A percentile compares a stretch with the other conserved stretches of the same genome.
These are phyloP conservation scores for Clostera curtula DNA, from an alignment of 2,888 invertebrate species.

Conservation along the genomic window DNA sequence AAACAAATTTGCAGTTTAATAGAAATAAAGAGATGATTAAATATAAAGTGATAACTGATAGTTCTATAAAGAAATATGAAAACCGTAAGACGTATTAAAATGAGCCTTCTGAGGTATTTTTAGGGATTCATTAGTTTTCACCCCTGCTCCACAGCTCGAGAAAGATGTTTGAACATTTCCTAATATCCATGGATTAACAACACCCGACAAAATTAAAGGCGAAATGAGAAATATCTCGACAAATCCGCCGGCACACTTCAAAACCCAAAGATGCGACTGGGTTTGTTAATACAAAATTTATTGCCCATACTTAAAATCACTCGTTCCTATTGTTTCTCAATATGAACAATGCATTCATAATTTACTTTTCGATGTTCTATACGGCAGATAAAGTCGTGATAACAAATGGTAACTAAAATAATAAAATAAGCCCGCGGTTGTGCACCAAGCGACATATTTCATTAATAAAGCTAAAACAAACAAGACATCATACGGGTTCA, in stretches of 20 bases:
- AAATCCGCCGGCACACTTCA: constrained; percentile 20
- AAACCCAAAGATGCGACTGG: constrained; percentile 23
- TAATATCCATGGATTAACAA: constrained; percentile 68
- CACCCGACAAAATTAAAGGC: constrained; percentile 60
- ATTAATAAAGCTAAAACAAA: constrained; percentile 73
- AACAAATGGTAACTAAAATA: constrained; percentile 75
- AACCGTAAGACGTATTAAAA: too few species aligned
- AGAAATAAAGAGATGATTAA: too few species aligned
- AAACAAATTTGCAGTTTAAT: too few species aligned
- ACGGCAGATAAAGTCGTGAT: constrained; percentile 72
- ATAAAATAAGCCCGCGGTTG: constrained; percentile 63
- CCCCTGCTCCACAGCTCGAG: constrained; percentile 37
- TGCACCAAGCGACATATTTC: constrained; percentile 70
- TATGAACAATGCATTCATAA: constrained; percentile 68
- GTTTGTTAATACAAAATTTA: constrained; percentile 64
- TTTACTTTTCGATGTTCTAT: constrained; percentile 67
- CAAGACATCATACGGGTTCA: constrained; percentile 67
- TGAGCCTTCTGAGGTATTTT: too few species aligned
- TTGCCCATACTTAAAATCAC: constrained; percentile 59
- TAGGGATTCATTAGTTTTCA: constrained; percentile 50
- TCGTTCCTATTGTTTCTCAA: constrained; percentile 62
- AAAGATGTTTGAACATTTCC: constrained; percentile 49
- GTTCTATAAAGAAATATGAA: too few species aligned
- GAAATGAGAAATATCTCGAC: constrained; percentile 42
- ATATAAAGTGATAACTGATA: too few species aligned